Evolutionary conservation across 2,797 vertebrate species (phyloP).

Genomic region (Psittacula echo): DNA sequence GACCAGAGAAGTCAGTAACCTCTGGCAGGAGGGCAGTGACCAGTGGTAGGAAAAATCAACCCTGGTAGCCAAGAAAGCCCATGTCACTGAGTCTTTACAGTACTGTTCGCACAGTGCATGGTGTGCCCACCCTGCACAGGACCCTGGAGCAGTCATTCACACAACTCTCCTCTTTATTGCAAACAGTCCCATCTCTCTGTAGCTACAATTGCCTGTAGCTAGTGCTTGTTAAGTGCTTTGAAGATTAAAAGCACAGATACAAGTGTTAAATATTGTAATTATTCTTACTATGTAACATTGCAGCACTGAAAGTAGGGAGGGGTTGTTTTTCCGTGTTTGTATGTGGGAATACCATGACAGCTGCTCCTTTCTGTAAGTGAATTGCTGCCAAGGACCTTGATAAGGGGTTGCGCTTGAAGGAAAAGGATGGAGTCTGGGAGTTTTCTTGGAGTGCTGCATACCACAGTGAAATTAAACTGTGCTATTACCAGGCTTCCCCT

Average conservation of each 20-base stretch:
- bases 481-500: conserved; percentile 4
- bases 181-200: conserved; percentile 29
- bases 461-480: conserved; percentile 31
- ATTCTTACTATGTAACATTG: conserved; percentile 54
- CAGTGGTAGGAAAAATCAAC: background rate
- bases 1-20: background rate
- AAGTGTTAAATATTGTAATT: conserved; percentile 71
- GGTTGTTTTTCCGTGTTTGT: conserved; percentile 53
- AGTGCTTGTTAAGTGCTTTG: conserved; percentile 47
- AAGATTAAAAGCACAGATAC: conserved; percentile 68
- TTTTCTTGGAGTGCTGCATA: conserved; percentile 67
- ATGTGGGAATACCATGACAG: conserved; percentile 66
- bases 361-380: conserved; percentile 46
- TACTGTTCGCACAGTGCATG: background rate
- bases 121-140: background rate
- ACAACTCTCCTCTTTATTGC: background rate
- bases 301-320: conserved; percentile 60
- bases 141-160: background rate
- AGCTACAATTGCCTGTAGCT: conserved; percentile 47
- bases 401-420: conserved; percentile 64
- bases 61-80: background rate
- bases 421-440: conserved; percentile 56
- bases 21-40: accelerated
- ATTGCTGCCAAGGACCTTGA: conserved; percentile 57
- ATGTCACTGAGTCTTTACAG: background rate